Base-by-base conservation (phyloP, 2,888 invertebrate species). In the Sinopyrophorus schimmeli region DNA sequence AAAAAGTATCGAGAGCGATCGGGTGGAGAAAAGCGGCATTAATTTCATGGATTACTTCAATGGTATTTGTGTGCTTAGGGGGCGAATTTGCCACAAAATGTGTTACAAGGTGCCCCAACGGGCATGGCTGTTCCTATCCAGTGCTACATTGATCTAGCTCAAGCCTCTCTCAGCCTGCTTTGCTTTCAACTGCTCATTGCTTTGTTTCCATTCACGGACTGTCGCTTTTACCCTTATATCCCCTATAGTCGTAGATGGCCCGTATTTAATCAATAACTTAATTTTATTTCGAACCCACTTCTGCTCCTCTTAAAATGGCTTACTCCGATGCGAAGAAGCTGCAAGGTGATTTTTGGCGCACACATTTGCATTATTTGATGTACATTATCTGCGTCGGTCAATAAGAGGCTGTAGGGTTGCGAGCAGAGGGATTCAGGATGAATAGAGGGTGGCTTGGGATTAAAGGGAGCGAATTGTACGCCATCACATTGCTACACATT, bases 371-470 rank as follows among this genome's bases (percentile, higher is more conserved):
- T n/a, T 42, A 42, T 42, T 42, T 42, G 54, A 53, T 52, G 52
- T 49, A 56, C 57, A 54, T 52, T 50, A 54, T 60, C 49, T 37
- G 43, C 58, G 53, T 54, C 52, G 56, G 57, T 58, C 54, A 55
- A 56, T 55, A 57, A 56, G 53, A 47, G 42, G 50, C 48, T 53
- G 52, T 42, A 48, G 44, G 44, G 46, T 41, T 47, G 44, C 37
- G 48, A 53, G 47, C 47, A 42, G 40, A 31, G 50, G 51, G 43
- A 39, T 52, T 44, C 37, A 14, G 41, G 53, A 52, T 54, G 53
- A 50, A 72, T 69, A 41, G 71, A 66, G 77, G 80, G 75, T 75
- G 72, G 79, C 17, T 40, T 39, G 18, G 34, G 35, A 28, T 34
- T 32, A 38, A 37, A 26, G 30, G 51, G 42, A 41, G 39, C 35